Evolutionary conservation across 1,140 invertebrate genomes (phyloP).

Genomic region (Caenorhabditis briggsae): DNA sequence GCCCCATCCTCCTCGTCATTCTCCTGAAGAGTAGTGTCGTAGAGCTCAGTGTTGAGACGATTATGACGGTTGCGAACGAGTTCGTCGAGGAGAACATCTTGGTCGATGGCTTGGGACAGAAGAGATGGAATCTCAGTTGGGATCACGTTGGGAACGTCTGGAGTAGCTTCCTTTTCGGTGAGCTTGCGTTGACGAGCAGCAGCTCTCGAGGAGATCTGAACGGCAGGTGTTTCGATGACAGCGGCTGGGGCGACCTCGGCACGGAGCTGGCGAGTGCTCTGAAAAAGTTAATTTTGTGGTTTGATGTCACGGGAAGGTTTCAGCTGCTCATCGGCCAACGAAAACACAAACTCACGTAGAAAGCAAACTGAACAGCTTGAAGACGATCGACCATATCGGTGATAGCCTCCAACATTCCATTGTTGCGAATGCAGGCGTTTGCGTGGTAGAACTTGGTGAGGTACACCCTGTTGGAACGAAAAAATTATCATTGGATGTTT

Average conservation of each 20-base stretch:
- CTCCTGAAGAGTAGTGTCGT: not conserved
- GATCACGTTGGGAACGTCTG: not conserved
- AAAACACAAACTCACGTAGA: constrained; percentile 62
- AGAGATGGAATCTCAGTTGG: not conserved
- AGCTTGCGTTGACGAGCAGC: constrained; percentile 29
- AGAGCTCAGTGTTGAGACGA: not conserved
- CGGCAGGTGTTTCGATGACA: not conserved
- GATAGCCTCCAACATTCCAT: constrained; percentile 62
- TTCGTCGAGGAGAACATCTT: constrained; percentile 23
- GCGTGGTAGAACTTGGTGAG: constrained; percentile 48
- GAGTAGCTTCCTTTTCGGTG: constrained; percentile 25
- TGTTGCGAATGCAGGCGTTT: constrained; percentile 66
- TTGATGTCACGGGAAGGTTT: too few species aligned
- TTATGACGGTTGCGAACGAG: constrained; percentile 11
- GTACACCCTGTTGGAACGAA: constrained; percentile 26
- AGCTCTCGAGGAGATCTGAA: not conserved
- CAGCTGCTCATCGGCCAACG: too few species aligned
- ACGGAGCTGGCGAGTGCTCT: constrained; percentile 34
- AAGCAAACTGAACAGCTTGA: constrained; percentile 66
- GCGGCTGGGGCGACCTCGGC: not conserved
- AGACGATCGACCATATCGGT: constrained; percentile 61
- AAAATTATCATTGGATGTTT: not conserved
- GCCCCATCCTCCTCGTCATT: not conserved
- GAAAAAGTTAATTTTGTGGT: not conserved
- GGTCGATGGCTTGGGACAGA: not conserved